A percentile compares a stretch with the other conserved stretches of the same genome.
Conservation (phyloP, 2,888 invertebrate genomes). For the Himalopsyche tibetana region DNA sequence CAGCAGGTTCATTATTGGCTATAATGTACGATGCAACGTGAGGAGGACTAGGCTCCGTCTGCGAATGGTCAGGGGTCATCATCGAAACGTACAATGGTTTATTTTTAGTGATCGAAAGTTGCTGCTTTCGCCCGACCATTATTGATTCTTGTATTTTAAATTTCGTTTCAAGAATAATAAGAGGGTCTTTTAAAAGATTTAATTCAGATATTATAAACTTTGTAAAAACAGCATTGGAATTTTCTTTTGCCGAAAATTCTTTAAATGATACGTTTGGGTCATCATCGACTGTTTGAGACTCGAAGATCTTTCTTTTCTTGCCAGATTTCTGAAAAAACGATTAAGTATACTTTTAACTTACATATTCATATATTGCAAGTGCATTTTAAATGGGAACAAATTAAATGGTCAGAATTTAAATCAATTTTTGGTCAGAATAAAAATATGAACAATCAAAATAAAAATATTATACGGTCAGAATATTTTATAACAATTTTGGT, state of each 20-base stretch:
- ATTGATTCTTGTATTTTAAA: conserved; percentile 12
- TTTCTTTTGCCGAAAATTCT: background rate
- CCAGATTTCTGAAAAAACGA: background rate
- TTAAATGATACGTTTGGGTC: background rate
- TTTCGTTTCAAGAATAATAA: conserved; percentile 7
- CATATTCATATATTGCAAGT: too few relatives aligned
- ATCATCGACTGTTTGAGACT: background rate
- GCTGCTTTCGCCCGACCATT: background rate
- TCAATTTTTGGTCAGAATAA: too few relatives aligned
- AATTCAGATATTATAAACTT: conserved; percentile 30
- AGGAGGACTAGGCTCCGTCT: background rate
- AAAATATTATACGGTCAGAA: too few relatives aligned
- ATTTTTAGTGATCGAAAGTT: background rate
- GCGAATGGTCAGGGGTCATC: background rate
- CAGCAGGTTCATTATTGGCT: background rate
- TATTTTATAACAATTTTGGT: too few relatives aligned
- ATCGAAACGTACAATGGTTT: background rate
- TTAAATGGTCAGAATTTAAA: too few relatives aligned
- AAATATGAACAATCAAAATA: too few relatives aligned
- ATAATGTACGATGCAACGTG: background rate
- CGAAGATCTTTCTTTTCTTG: background rate
- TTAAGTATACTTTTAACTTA: too few relatives aligned
- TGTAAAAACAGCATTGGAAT: background rate
- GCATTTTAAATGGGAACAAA: too few relatives aligned
- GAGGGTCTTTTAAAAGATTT: background rate